Percentiles rank a stretch among this genome's conserved stretches.
These are phyloP conservation scores for Eulithis testata DNA, from an alignment of 2,888 invertebrate genomes.

Conservation along the genomic window DNA sequence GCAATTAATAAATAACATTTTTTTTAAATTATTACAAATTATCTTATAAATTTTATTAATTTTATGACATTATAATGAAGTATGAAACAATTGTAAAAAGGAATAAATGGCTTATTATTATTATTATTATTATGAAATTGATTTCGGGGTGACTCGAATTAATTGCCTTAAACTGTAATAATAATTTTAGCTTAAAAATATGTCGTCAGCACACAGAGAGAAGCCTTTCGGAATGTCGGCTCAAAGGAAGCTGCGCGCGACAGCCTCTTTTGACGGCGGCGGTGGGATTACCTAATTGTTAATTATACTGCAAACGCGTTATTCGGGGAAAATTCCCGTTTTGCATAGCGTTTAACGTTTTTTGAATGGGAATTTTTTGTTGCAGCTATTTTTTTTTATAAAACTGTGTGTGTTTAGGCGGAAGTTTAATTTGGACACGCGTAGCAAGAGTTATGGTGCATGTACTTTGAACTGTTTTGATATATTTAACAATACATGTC, in stretches of 20 bases:
- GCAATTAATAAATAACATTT: no score
- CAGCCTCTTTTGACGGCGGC: slow-evolving; percentile 47
- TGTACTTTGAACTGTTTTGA: no score
- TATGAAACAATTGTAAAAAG: no score
- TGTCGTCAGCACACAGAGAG: slow-evolving; percentile 35
- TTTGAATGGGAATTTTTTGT: slow-evolving; percentile 7
- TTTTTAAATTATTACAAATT: no score
- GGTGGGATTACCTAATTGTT: slow-evolving; percentile 58
- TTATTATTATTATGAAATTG: no score
- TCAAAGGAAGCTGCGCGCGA: slow-evolving; percentile 45
- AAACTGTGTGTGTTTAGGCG: background rate
- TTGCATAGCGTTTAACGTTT: slow-evolving; percentile 11
- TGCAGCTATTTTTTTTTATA: background rate
- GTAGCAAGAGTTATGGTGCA: no score
- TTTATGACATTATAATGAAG: no score
- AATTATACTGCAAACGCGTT: slow-evolving; percentile 51
- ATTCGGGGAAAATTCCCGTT: slow-evolving; percentile 30
- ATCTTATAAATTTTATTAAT: no score
- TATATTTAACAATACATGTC: no score
- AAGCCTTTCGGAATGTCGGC: slow-evolving; percentile 35
- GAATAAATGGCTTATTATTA: no score
- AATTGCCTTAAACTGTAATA: background rate
- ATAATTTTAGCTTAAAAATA: slow-evolving; percentile 32
- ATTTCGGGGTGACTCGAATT: no score
- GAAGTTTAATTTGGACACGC: background rate